Conservation (phyloP, 2,797 vertebrate genomes). For the Peromyscus aztecus region DNA sequence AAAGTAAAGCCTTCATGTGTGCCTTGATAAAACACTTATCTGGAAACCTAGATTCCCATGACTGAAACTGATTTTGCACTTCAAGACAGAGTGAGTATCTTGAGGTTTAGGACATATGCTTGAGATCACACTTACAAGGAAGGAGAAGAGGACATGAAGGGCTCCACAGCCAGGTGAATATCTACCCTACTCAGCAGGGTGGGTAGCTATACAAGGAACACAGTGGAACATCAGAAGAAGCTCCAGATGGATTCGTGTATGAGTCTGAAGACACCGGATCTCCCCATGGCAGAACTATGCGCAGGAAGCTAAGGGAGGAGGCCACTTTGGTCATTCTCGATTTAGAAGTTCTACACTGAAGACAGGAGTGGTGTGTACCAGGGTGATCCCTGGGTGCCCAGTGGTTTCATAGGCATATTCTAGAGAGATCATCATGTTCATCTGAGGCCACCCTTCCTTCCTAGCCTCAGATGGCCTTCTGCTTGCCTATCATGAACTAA, state of each 20-base stretch:
- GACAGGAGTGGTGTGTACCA: not conserved
- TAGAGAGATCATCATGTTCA: not conserved
- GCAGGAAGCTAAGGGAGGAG: not conserved
- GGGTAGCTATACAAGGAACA: too few relatives aligned
- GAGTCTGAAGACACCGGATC: too few relatives aligned
- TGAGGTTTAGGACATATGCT: not conserved
- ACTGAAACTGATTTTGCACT: not conserved
- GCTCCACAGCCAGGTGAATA: not conserved
- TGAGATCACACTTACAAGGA: not conserved
- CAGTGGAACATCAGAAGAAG: not conserved
- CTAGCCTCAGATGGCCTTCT: not conserved
- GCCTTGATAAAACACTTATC: too few relatives aligned
- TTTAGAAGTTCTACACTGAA: not conserved
- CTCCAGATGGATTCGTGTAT: not conserved
- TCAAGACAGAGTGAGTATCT: not conserved
- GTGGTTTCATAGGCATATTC: not conserved
- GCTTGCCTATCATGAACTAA: not conserved
- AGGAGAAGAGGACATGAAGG: not conserved
- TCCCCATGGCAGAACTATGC: not conserved
- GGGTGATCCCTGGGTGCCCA: not conserved
- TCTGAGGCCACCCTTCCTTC: not conserved
- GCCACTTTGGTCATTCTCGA: not conserved
- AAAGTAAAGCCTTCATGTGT: not conserved
- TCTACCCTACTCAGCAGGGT: not conserved
- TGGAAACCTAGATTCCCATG: not conserved